Evolutionary conservation across 2,113 vertebrate species (phyloP).

Genomic region (Perca flavescens): DNA sequence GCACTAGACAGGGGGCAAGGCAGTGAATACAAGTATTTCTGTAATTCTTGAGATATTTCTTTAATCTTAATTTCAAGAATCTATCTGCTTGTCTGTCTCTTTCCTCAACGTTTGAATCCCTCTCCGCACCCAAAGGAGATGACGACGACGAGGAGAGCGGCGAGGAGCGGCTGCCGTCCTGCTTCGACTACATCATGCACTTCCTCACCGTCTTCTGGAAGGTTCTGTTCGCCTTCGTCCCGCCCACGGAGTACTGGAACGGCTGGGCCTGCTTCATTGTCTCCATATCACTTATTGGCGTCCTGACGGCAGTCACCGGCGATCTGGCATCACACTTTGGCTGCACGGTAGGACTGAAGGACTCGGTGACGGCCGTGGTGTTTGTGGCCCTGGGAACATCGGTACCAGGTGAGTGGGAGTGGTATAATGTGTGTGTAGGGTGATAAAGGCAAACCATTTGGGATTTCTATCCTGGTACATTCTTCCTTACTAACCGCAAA

Average conservation of each 20-base stretch:
- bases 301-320: conserved; percentile 86
- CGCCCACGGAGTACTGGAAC: conserved; percentile 89
- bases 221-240: conserved; percentile 89
- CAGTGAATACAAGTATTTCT: background rate
- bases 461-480: background rate
- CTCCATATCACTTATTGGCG: conserved; percentile 86
- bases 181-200: conserved; percentile 92
- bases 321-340: conserved; percentile 89
- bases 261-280: conserved; percentile 90
- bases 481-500: background rate
- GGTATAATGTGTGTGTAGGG: background rate
- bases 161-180: conserved; percentile 88
- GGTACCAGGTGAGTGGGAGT: conserved; percentile 81
- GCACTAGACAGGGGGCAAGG: background rate
- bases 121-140: conserved; percentile 74
- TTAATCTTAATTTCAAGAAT: background rate
- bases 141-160: conserved; percentile 89
- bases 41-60: background rate
- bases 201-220: conserved; percentile 92
- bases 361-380: conserved; percentile 88
- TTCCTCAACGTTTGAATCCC: background rate
- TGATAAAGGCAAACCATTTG: background rate
- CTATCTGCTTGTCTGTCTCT: background rate
- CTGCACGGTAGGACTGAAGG: conserved; percentile 88
- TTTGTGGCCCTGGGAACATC: conserved; percentile 89